These are phyloP conservation scores for Drosophila saltans DNA, from an alignment of 1,140 invertebrate genomes.

Conservation along the genomic window DNA sequence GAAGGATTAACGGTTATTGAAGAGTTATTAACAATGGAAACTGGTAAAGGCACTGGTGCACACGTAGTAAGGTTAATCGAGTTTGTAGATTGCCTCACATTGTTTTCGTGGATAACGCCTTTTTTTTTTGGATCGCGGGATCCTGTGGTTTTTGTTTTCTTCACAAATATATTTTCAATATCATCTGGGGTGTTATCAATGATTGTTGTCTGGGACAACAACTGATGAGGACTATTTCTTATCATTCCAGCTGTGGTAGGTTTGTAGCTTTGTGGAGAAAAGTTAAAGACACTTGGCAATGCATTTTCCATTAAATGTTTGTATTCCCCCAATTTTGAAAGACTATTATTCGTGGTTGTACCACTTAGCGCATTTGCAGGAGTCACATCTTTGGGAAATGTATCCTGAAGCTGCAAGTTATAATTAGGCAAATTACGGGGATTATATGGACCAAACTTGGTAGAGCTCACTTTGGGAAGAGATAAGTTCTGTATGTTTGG, in stretches of 20 bases:
- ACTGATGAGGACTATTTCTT: slow-evolving; percentile 14
- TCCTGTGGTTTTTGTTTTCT: not conserved
- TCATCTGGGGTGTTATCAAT: not conserved
- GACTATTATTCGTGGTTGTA: slow-evolving; percentile 1
- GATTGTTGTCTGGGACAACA: not conserved
- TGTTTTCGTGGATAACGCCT: not conserved
- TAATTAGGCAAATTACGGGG: slow-evolving; percentile 14
- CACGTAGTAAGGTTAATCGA: slow-evolving; percentile 21
- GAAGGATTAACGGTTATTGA: slow-evolving; percentile 1
- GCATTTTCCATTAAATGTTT: slow-evolving; percentile 45
- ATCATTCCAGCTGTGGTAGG: not conserved
- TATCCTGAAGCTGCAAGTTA: slow-evolving; percentile 28
- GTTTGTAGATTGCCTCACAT: not conserved
- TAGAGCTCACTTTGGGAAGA: slow-evolving; percentile 16
- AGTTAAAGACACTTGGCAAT: slow-evolving; percentile 35
- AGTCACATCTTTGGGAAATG: slow-evolving; percentile 13
- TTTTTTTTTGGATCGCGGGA: not conserved
- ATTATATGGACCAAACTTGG: slow-evolving; percentile 37
- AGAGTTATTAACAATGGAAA: not conserved
- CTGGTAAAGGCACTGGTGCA: not conserved
- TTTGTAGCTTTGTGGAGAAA: slow-evolving; percentile 25
- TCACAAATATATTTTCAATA: not conserved
- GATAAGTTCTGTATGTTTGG: slow-evolving; percentile 29
- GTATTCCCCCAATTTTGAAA: slow-evolving; percentile 34
- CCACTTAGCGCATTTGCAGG: not conserved